phyloP scores from a whole-genome alignment of 2,797 vertebrate species.

The Delichon dasypus region DNA sequence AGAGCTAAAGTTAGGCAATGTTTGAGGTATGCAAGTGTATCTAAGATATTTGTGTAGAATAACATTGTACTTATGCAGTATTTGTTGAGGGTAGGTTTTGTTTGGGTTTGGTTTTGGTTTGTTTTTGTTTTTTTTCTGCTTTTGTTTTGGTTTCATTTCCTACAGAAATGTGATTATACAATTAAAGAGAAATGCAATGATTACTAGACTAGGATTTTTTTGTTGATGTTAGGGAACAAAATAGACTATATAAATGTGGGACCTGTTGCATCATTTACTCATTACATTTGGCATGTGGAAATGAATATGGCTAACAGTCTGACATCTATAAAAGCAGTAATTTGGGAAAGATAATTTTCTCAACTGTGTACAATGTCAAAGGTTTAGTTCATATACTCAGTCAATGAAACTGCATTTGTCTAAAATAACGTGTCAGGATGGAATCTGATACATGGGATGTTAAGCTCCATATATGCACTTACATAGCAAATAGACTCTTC shows the following conservation, averaged over 20 bases:
- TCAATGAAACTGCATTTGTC: background rate
- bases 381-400: background rate
- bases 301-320: background rate
- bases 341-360: background rate
- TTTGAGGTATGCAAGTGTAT: background rate
- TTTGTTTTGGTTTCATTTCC: background rate
- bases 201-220: background rate
- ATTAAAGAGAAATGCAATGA: background rate
- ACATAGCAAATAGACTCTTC: background rate
- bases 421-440: background rate
- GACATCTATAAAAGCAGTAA: background rate
- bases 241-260: background rate
- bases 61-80: no score
- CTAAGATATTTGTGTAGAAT: background rate
- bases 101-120: accelerated
- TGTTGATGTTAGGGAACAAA: background rate
- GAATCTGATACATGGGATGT: background rate
- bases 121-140: background rate
- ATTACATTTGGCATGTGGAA: background rate
- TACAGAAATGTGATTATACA: background rate
- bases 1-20: background rate
- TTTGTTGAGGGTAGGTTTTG: background rate
- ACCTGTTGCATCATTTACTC: background rate
- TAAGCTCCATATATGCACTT: background rate
- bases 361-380: background rate